These are phyloP conservation scores for Aphrophora alni DNA, from an alignment of 2,888 invertebrate genomes.

Conservation along the genomic window DNA sequence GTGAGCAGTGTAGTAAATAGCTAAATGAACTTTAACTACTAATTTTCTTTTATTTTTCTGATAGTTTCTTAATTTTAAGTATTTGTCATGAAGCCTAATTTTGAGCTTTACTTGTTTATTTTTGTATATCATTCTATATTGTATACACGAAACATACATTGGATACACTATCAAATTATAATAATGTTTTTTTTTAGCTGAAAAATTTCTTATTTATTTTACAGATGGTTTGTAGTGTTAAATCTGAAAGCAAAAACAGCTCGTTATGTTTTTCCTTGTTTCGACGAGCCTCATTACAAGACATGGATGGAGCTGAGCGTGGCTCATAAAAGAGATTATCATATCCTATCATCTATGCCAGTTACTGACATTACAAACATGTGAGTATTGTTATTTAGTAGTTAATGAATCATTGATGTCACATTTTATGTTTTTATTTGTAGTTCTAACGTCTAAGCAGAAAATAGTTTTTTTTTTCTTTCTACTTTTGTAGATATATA, in stretches of 20 bases:
- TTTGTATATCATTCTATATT: too few relatives aligned
- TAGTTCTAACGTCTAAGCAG: not conserved
- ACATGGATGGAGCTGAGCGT: conserved; percentile 71
- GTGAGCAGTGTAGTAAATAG: too few relatives aligned
- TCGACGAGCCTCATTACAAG: conserved; percentile 80
- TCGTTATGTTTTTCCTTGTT: conserved; percentile 79
- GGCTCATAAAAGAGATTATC: conserved; percentile 55
- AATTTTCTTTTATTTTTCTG: too few relatives aligned
- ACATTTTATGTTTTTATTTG: conserved; percentile 10
- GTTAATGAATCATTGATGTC: not conserved
- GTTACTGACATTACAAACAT: conserved; percentile 49
- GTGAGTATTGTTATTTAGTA: conserved; percentile 43
- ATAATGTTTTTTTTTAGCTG: not conserved
- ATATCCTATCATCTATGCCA: conserved; percentile 51
- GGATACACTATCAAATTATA: too few relatives aligned
- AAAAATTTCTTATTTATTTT: not conserved
- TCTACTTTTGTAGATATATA: not conserved
- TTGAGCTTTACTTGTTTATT: too few relatives aligned
- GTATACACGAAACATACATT: too few relatives aligned
- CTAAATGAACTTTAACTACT: too few relatives aligned
- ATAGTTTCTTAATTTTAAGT: too few relatives aligned
- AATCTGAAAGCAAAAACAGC: conserved; percentile 61
- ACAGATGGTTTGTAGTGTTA: conserved; percentile 49
- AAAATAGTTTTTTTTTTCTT: not conserved
- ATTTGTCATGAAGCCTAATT: too few relatives aligned